A percentile compares a stretch with the other conserved stretches of the same genome.
These are phyloP conservation scores for Venturia canescens DNA, from an alignment of 1,140 invertebrate genomes.

Conservation along the genomic window DNA sequence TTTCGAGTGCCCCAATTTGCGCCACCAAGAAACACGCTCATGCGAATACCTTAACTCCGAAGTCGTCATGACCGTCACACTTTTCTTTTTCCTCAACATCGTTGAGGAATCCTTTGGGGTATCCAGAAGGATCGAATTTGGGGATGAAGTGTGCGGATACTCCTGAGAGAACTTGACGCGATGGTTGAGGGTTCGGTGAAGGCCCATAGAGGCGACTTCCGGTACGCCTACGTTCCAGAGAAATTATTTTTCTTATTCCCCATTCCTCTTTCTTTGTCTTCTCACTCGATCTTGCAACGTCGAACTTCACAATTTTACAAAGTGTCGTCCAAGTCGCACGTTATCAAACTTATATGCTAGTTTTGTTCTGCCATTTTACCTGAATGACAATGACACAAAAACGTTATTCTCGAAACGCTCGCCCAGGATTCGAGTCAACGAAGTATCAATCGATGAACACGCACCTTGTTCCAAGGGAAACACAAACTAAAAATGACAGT, in stretches of 20 bases:
- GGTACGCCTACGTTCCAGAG: constrained; percentile 16
- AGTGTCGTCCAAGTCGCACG: neutral
- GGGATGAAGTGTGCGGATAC: neutral
- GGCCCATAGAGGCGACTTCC: neutral
- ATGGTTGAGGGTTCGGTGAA: neutral
- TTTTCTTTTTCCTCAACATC: too few species aligned
- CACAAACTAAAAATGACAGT: too few species aligned
- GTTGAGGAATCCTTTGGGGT: too few species aligned
- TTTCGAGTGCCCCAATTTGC: too few species aligned
- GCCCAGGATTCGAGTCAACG: neutral
- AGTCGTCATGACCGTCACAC: too few species aligned
- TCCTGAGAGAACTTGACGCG: neutral
- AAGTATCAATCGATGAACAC: neutral
- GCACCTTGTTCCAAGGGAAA: neutral
- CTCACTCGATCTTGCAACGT: neutral
- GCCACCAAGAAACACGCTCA: too few species aligned
- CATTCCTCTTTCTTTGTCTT: neutral
- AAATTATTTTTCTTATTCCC: neutral
- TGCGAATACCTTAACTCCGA: too few species aligned
- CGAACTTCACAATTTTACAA: constrained; percentile 1
- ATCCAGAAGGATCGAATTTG: neutral
- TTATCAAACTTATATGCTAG: neutral
- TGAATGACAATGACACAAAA: neutral
- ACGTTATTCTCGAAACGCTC: neutral
- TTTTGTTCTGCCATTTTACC: neutral